These are phyloP conservation scores for Damaliscus lunatus DNA, from an alignment of 2,113 vertebrate species.

Conservation along the genomic window DNA sequence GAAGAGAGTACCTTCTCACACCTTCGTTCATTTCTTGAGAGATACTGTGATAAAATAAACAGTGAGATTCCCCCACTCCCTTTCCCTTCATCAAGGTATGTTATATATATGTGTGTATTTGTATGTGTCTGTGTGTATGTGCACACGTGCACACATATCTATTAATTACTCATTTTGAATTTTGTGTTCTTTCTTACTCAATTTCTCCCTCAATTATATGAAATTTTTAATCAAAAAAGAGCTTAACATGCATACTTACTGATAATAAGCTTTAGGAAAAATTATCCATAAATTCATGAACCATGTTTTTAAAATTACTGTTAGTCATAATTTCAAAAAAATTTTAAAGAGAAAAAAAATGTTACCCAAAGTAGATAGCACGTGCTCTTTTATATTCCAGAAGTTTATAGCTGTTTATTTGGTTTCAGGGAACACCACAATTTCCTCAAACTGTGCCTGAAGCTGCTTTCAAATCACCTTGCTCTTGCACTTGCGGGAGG, in stretches of 20 bases:
- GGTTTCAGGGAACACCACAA: constrained; percentile 93
- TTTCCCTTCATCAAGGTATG: constrained; percentile 94
- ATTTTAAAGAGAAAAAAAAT: constrained; percentile 21
- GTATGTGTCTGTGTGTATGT: neutral
- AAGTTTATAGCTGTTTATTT: neutral
- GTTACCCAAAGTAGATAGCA: neutral
- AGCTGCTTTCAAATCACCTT: constrained; percentile 96
- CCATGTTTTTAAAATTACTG: constrained; percentile 3
- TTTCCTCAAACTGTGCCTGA: constrained; percentile 96
- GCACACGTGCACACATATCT: neutral
- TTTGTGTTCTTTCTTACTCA: constrained; percentile 23
- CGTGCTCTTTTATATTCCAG: neutral
- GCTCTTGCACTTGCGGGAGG: constrained; percentile 96
- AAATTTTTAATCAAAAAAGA: constrained; percentile 23
- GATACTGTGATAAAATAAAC: constrained; percentile 95
- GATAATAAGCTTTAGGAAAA: constrained; percentile 28
- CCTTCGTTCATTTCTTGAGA: constrained; percentile 94
- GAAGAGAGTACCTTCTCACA: constrained; percentile 98
- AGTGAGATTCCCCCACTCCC: constrained; percentile 92
- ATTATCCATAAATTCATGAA: constrained; percentile 18
- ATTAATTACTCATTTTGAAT: constrained; percentile 28
- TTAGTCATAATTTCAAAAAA: constrained; percentile 6
- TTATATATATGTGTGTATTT: neutral
- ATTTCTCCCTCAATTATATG: constrained; percentile 1
- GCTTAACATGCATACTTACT: constrained; percentile 1